Evolutionary conservation across 2,113 vertebrate genomes (phyloP).

Genomic region (Triplophysa rosa): DNA sequence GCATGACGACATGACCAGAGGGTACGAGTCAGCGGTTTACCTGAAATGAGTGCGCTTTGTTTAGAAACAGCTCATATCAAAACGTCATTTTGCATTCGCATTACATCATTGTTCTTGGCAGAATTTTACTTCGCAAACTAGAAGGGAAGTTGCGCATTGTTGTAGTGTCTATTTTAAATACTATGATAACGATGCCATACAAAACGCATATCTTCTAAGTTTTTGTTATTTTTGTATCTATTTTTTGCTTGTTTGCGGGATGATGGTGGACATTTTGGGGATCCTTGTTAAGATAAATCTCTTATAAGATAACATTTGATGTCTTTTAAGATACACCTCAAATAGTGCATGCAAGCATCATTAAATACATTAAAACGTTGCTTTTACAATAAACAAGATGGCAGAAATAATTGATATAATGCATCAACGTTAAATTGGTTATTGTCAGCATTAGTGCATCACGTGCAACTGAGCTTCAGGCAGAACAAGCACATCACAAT

Average conservation of each 20-base stretch:
- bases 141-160: neutral
- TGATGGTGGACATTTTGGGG: too few relatives aligned
- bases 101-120: neutral
- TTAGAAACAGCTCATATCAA: neutral
- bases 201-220: too few relatives aligned
- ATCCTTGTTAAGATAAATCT: too few relatives aligned
- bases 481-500: neutral
- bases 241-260: too few relatives aligned
- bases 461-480: neutral
- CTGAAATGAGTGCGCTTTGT: neutral
- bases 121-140: neutral
- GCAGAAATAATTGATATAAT: too few relatives aligned
- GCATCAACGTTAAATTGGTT: neutral
- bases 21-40: slow-evolving; percentile 27
- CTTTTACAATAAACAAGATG: too few relatives aligned
- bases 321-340: too few relatives aligned
- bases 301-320: too few relatives aligned
- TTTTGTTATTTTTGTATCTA: too few relatives aligned
- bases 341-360: too few relatives aligned
- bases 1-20: slow-evolving; percentile 45
- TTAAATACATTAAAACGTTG: too few relatives aligned
- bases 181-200: too few relatives aligned
- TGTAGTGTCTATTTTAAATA: neutral
- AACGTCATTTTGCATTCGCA: neutral
- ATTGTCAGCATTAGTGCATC: neutral